phyloP scores from a whole-genome alignment of 2,888 invertebrate genomes.

The Octodonta nipae region DNA sequence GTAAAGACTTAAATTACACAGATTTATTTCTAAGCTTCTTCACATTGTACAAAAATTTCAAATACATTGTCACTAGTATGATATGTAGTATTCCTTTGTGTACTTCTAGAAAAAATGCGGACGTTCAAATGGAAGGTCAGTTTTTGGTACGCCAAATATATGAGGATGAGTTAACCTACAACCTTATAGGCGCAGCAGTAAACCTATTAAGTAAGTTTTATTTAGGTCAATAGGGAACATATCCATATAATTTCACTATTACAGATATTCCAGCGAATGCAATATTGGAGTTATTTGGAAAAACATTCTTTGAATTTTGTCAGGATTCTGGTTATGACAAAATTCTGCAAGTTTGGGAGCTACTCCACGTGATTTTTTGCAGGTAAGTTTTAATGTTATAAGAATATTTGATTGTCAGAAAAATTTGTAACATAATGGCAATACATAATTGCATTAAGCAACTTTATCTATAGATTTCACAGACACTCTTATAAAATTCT shows the following conservation, averaged over 20 bases:
- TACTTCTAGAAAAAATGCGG: conserved; percentile 78
- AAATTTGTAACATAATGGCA: no score
- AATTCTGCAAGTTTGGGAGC: conserved; percentile 89
- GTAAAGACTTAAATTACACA: no score
- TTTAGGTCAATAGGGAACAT: neutral
- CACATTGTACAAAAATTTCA: no score
- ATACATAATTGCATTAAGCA: no score
- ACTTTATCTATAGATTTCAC: no score
- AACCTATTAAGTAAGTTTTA: conserved; percentile 67
- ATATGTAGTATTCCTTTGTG: no score
- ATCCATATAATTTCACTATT: conserved; percentile 19
- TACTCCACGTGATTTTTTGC: conserved; percentile 86
- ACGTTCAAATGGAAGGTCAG: conserved; percentile 87
- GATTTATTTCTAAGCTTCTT: no score
- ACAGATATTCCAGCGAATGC: conserved; percentile 80
- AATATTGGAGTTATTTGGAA: conserved; percentile 81
- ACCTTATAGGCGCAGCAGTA: conserved; percentile 81
- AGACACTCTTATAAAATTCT: no score
- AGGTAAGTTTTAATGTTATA: no score
- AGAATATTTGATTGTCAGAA: no score
- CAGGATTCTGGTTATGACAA: conserved; percentile 95
- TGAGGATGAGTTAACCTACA: conserved; percentile 89
- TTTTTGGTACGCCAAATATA: conserved; percentile 89
- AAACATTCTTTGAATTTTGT: conserved; percentile 91
- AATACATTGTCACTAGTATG: no score